These are phyloP conservation scores for Apodemia mormo DNA, from an alignment of 2,888 invertebrate species.

Conservation along the genomic window DNA sequence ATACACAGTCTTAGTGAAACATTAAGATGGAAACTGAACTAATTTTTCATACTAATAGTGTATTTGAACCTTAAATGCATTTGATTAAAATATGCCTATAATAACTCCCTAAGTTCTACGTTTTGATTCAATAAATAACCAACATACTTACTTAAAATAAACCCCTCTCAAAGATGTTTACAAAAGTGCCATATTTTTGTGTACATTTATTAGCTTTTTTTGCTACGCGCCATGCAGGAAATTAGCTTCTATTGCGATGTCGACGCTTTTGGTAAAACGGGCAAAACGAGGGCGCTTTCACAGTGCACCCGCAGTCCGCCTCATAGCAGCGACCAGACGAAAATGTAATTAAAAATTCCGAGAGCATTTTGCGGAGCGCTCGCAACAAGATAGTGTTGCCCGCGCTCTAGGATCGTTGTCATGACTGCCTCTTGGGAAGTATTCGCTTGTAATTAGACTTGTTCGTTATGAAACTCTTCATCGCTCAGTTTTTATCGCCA, in stretches of 20 bases:
- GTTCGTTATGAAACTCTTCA: constrained; percentile 65
- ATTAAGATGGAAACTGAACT: too few species aligned
- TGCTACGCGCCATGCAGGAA: constrained; percentile 78
- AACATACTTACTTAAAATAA: background rate
- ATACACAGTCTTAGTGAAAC: too few species aligned
- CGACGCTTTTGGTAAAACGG: constrained; percentile 79
- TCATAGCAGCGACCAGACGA: constrained; percentile 77
- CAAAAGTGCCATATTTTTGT: constrained; percentile 61
- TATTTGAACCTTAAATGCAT: too few species aligned
- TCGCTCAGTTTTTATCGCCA: constrained; percentile 41
- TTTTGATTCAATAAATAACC: background rate
- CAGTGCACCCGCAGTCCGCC: constrained; percentile 64
- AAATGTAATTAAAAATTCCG: constrained; percentile 82
- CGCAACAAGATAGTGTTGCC: constrained; percentile 79
- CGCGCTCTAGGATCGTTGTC: constrained; percentile 69
- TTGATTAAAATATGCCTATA: background rate
- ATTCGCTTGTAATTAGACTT: constrained; percentile 78
- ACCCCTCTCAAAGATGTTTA: constrained; percentile 17
- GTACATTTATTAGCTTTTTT: constrained; percentile 57
- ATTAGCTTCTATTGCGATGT: constrained; percentile 81
- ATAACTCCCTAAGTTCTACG: background rate
- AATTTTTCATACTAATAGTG: too few species aligned
- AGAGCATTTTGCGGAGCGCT: constrained; percentile 76
- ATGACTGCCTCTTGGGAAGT: constrained; percentile 73
- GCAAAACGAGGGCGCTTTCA: constrained; percentile 73